Base-by-base conservation (phyloP, 2,113 vertebrate species). In the Silurus meridionalis region DNA sequence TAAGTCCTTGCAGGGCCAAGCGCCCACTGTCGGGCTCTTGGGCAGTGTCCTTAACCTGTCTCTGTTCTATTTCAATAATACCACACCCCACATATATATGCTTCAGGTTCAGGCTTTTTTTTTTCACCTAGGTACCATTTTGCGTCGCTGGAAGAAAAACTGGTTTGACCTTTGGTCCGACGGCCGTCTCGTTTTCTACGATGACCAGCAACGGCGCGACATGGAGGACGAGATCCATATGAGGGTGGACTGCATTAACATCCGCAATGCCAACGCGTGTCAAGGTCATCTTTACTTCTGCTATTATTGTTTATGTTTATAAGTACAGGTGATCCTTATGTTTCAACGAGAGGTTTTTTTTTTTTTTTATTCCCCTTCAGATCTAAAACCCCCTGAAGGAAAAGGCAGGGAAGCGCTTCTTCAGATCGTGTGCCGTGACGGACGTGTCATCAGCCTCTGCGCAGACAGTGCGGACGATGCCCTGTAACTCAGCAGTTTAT, bases 81-180 rank as follows among this genome's bases (percentile, higher is more conserved):
- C 46, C 10, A 46, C 50, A 48, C 7, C 10, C 71, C 9, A 37
- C 28, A 71, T 13, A 69, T 15, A 46, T 46, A 17, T 13, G 2
- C 28, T 71, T 71, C 7, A 46, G 13, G 0, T 21, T 63, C 11
- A 14, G 52, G 21, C 17, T 2, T 2, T 8, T 46, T 58, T 17
- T 74, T 15, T 17, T 80, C 11, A 84, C 8, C 9, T 83, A 93
- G 98, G 97, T 89, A 98, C 97, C 83, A 98, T 99, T 92, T 91
- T 99, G 90, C 97, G 97, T 46, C 95, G 97, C 0, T 99, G 98
- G 98, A 99, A 99, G 91, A 97, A 93, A 93, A 99, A 99, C 91
- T 99, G 97, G 97, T 99, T 99, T 93, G 97, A 99, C 88, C 89
- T 99, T 72, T 99, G 96, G 97, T 95, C 96, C 48, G 96, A 98